phyloP scores from a whole-genome alignment of 2,888 invertebrate genomes.

The Tachina grossa region DNA sequence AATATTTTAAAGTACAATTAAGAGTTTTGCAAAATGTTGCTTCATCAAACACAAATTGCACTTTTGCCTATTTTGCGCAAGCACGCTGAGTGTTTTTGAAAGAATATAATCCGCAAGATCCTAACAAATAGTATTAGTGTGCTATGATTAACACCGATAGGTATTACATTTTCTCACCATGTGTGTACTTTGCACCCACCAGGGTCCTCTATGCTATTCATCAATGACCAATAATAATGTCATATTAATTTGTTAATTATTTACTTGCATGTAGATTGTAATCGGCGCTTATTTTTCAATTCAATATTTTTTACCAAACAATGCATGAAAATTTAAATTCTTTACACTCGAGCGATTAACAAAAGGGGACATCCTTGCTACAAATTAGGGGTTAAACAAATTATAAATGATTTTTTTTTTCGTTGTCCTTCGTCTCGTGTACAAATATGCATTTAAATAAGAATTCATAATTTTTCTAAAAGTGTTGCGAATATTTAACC shows the following conservation, averaged over 20 bases:
- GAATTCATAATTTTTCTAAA: conserved; percentile 13
- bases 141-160: too few relatives aligned
- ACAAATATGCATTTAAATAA: not conserved
- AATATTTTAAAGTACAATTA: too few relatives aligned
- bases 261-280: conserved; percentile 7
- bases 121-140: too few relatives aligned
- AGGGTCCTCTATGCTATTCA: conserved; percentile 15
- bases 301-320: conserved; percentile 33
- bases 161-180: too few relatives aligned
- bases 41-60: too few relatives aligned
- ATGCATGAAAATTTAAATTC: conserved; percentile 49
- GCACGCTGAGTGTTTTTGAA: too few relatives aligned
- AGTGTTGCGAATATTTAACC: not conserved
- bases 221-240: conserved; percentile 45
- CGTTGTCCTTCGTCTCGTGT: not conserved
- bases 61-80: too few relatives aligned
- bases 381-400: conserved; percentile 67
- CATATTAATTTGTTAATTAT: conserved; percentile 57
- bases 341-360: conserved; percentile 34
- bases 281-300: not conserved
- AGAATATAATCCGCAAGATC: too few relatives aligned
- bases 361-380: conserved; percentile 20
- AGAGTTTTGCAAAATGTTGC: too few relatives aligned
- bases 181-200: too few relatives aligned
- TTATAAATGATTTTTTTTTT: not conserved